phyloP scores from a whole-genome alignment of 1,140 invertebrate species.

The Acromyrmex heyeri region DNA sequence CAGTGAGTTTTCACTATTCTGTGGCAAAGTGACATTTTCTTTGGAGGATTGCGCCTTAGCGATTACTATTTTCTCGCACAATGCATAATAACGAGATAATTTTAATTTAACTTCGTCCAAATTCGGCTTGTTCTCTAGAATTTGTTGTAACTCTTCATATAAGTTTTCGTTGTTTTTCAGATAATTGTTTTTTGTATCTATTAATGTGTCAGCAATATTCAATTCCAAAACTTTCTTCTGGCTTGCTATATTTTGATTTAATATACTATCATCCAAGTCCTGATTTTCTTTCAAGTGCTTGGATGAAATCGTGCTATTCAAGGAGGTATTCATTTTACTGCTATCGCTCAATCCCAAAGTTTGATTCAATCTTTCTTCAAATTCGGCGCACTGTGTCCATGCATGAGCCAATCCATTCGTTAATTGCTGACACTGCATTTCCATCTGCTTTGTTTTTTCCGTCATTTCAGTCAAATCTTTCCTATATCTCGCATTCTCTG shows the following conservation, averaged over 20 bases:
- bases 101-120: conserved; percentile 72
- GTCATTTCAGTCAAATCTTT: conserved; percentile 88
- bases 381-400: conserved; percentile 88
- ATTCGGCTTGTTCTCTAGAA: conserved; percentile 54
- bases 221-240: neutral
- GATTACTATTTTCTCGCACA: conserved; percentile 72
- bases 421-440: conserved; percentile 88
- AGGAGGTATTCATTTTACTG: conserved; percentile 56
- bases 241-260: neutral
- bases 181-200: neutral
- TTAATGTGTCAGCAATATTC: neutral
- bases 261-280: neutral
- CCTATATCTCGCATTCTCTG: conserved; percentile 87
- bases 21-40: conserved; percentile 66
- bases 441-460: conserved; percentile 87
- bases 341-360: conserved; percentile 86
- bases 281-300: conserved; percentile 14
- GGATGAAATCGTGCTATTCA: conserved; percentile 29
- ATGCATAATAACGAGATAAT: conserved; percentile 59
- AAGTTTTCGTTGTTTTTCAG: conserved; percentile 69
- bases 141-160: conserved; percentile 60
- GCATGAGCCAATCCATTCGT: conserved; percentile 88
- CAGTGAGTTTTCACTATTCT: conserved; percentile 67
- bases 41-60: conserved; percentile 68
- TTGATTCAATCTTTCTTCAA: conserved; percentile 88